Percentiles rank a stretch among this genome's conserved stretches.
Evolutionary conservation across 2,113 vertebrate species (phyloP).

Genomic region (Sander vitreus): DNA sequence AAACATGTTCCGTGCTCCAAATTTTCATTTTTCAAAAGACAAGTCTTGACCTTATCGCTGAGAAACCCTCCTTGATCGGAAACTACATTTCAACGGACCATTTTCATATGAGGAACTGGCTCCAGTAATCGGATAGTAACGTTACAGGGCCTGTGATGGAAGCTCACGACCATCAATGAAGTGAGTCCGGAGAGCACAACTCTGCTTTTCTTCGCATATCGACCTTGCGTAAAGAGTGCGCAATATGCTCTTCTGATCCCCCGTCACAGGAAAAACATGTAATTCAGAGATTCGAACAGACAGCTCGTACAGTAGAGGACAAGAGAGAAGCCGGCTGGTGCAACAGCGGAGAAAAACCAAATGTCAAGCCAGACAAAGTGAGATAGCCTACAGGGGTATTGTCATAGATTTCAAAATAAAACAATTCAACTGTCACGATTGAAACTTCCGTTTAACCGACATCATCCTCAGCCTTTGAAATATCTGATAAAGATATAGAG

Average conservation of each 20-base stretch:
- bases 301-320: not conserved
- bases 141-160: slow-evolving; percentile 51
- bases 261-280: not conserved
- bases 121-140: slow-evolving; percentile 2
- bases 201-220: slow-evolving; percentile 5
- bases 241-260: not conserved
- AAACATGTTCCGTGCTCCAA: slow-evolving; percentile 87
- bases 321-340: slow-evolving; percentile 69
- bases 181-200: slow-evolving; percentile 19
- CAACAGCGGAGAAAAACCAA: not conserved
- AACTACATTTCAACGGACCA: slow-evolving; percentile 41
- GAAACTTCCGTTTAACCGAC: not conserved
- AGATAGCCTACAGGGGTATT: not conserved
- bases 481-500: not conserved
- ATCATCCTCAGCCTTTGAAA: not conserved
- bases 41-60: not conserved
- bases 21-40: slow-evolving; percentile 80
- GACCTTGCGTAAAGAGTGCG: slow-evolving; percentile 1
- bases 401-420: slow-evolving; percentile 63
- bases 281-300: not conserved
- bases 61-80: slow-evolving; percentile 1
- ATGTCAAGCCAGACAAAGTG: not conserved
- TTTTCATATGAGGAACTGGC: slow-evolving; percentile 28
- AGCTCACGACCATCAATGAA: slow-evolving; percentile 43
- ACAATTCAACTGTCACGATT: not conserved